These are phyloP conservation scores for Drosophila histrio DNA, from an alignment of 2,888 invertebrate genomes.

Conservation along the genomic window DNA sequence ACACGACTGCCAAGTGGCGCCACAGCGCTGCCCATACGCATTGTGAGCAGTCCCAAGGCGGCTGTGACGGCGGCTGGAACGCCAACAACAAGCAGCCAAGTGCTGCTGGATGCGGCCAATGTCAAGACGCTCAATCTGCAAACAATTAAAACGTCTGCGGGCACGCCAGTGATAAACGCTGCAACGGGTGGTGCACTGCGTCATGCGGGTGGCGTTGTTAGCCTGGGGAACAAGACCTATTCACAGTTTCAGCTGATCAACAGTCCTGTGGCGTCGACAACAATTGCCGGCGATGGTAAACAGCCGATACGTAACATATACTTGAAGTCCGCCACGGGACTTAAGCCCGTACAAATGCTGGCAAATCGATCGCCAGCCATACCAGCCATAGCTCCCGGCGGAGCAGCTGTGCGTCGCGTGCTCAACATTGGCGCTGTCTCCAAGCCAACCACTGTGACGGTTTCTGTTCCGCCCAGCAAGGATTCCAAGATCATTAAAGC, in stretches of 20 bases:
- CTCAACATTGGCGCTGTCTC: slow-evolving; percentile 51
- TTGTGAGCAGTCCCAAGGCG: slow-evolving; percentile 47
- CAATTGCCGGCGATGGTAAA: slow-evolving; percentile 48
- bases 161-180: slow-evolving; percentile 18
- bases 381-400: slow-evolving; percentile 42
- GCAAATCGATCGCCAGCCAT: slow-evolving; percentile 44
- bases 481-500: slow-evolving; percentile 57
- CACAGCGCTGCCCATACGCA: slow-evolving; percentile 64
- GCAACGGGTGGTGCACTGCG: slow-evolving; percentile 38
- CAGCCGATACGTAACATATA: slow-evolving; percentile 47
- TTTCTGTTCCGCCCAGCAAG: slow-evolving; percentile 28
- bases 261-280: slow-evolving; percentile 11
- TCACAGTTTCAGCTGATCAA: slow-evolving; percentile 65
- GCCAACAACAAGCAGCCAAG: slow-evolving; percentile 16
- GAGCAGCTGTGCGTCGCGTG: slow-evolving; percentile 59
- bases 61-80: slow-evolving; percentile 23
- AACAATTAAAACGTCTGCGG: slow-evolving; percentile 46
- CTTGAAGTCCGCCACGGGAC: slow-evolving; percentile 56
- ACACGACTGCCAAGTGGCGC: slow-evolving; percentile 66
- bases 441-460: slow-evolving; percentile 40
- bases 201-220: slow-evolving; percentile 26
- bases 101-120: slow-evolving; percentile 48
- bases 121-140: slow-evolving; percentile 60
- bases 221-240: slow-evolving; percentile 50
- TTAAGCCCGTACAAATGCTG: slow-evolving; percentile 65